Evolutionary conservation across 2,888 invertebrate genomes (phyloP).

Genomic region (Cordilura impudica): DNA sequence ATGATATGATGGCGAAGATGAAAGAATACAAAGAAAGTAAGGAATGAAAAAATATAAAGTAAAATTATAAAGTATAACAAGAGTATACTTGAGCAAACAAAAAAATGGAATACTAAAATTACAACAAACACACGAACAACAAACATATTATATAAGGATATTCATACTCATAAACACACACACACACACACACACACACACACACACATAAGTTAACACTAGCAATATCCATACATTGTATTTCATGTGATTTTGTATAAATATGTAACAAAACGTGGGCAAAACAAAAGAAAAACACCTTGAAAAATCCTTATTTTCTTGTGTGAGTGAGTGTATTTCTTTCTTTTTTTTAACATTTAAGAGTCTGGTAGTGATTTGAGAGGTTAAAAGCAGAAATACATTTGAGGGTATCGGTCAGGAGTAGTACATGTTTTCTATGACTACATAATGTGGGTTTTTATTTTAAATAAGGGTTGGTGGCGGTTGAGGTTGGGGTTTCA

Average conservation of each 20-base stretch:
- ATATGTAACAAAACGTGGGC: constrained; percentile 56
- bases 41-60: constrained; percentile 38
- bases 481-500: constrained; percentile 52
- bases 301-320: constrained; percentile 45
- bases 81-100: constrained; percentile 39
- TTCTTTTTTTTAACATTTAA: constrained; percentile 20
- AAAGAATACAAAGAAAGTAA: constrained; percentile 37
- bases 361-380: constrained; percentile 56
- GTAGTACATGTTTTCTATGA: constrained; percentile 1
- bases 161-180: background rate
- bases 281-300: constrained; percentile 61
- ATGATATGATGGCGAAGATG: constrained; percentile 10
- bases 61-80: constrained; percentile 57
- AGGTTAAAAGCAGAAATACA: constrained; percentile 50
- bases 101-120: constrained; percentile 18
- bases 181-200: background rate
- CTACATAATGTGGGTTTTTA: constrained; percentile 47
- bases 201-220: background rate
- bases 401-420: constrained; percentile 42
- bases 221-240: background rate
- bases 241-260: background rate
- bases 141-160: background rate
- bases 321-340: background rate
- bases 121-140: background rate
- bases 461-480: constrained; percentile 47